A percentile compares a stretch with the other conserved stretches of the same genome.
These are phyloP conservation scores for Sphaerodactylus townsendi DNA, from an alignment of 2,113 vertebrate species.

Conservation along the genomic window DNA sequence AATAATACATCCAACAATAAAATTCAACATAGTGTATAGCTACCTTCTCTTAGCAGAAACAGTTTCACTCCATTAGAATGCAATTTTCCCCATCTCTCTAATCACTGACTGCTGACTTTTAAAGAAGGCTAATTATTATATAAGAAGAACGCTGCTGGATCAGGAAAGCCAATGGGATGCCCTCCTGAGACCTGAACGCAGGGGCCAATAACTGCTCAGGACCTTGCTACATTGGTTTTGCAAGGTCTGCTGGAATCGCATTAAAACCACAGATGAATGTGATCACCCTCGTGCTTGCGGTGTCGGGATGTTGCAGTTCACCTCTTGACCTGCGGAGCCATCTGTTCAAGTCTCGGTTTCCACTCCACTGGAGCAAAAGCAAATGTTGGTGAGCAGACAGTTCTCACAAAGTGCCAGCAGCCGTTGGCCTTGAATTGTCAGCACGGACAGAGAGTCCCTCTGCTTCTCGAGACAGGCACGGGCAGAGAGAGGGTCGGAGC, in stretches of 20 bases:
- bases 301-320: slow-evolving; percentile 21
- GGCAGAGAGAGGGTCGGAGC: not conserved
- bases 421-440: slow-evolving; percentile 46
- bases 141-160: too few species aligned
- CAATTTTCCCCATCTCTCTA: too few species aligned
- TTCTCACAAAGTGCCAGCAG: too few species aligned
- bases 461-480: slow-evolving; percentile 15
- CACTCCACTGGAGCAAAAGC: slow-evolving; percentile 71
- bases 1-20: too few species aligned
- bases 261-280: not conserved
- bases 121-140: too few species aligned
- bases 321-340: slow-evolving; percentile 51
- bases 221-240: not conserved
- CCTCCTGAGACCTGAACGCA: not conserved
- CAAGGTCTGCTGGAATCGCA: not conserved
- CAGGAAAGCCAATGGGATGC: not conserved
- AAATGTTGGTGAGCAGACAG: too few species aligned
- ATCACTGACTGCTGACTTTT: too few species aligned
- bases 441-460: slow-evolving; percentile 21
- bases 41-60: too few species aligned
- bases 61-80: too few species aligned
- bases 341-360: slow-evolving; percentile 68
- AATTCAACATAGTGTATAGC: too few species aligned
- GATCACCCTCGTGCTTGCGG: not conserved
- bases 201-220: not conserved